Evolutionary conservation across 1,140 invertebrate species (phyloP).

Genomic region (Drosophila carrolli): DNA sequence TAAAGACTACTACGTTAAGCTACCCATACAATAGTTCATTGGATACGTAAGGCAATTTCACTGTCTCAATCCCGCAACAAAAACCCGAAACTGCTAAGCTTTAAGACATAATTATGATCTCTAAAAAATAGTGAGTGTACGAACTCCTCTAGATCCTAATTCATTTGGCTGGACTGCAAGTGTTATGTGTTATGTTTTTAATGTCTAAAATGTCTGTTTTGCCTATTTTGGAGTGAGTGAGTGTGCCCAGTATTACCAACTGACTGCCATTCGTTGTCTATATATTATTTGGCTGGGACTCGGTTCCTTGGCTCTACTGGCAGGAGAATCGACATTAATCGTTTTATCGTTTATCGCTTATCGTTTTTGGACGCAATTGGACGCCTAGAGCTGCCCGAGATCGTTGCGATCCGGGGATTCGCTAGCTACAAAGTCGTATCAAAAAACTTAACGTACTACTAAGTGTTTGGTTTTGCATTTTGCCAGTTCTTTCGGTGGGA

Average conservation of each 20-base stretch:
- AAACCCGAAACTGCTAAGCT: slow-evolving; percentile 48
- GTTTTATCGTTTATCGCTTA: slow-evolving; percentile 8
- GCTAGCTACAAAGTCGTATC: slow-evolving; percentile 77
- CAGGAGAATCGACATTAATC: slow-evolving; percentile 49
- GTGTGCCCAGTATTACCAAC: slow-evolving; percentile 25
- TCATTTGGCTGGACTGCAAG: slow-evolving; percentile 41
- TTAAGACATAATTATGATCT: slow-evolving; percentile 28
- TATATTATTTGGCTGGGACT: slow-evolving; percentile 49
- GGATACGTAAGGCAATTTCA: slow-evolving; percentile 76
- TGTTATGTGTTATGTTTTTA: slow-evolving; percentile 2
- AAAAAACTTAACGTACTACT: slow-evolving; percentile 66
- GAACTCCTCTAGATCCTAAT: slow-evolving; percentile 31
- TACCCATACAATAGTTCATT: slow-evolving; percentile 77
- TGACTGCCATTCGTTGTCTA: slow-evolving; percentile 50
- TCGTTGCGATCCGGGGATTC: slow-evolving; percentile 56
- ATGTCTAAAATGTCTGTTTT: slow-evolving; percentile 3
- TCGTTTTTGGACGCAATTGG: slow-evolving; percentile 67
- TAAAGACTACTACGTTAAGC: slow-evolving; percentile 58
- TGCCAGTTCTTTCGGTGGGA: slow-evolving; percentile 13
- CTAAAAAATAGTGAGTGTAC: slow-evolving; percentile 40
- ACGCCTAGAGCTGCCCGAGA: slow-evolving; percentile 51
- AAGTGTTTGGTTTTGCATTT: slow-evolving; percentile 17
- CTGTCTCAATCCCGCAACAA: slow-evolving; percentile 53
- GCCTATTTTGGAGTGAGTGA: neutral
- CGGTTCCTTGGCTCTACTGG: slow-evolving; percentile 47